Evolutionary conservation across 2,888 invertebrate species (phyloP).

Genomic region (Eupithecia centaureata): DNA sequence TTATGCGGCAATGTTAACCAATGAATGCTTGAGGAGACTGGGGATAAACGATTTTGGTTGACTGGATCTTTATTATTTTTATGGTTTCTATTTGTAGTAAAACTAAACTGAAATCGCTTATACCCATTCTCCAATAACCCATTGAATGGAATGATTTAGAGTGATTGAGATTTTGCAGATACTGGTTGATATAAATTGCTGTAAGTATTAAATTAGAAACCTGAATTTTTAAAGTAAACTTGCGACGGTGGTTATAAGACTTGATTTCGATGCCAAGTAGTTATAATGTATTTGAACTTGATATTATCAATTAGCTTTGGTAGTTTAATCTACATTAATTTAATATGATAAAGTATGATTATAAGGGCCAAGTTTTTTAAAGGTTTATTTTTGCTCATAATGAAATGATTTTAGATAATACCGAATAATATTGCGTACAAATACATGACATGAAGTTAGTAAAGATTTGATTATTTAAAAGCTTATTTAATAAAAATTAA

Average conservation of each 20-base stretch:
- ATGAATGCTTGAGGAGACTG: neutral
- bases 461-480: neutral
- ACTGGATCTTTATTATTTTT: too few species aligned
- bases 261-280: conserved; percentile 6
- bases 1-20: too few species aligned
- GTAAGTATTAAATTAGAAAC: neutral
- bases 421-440: neutral
- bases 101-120: too few species aligned
- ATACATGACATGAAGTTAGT: neutral
- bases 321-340: neutral
- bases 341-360: neutral
- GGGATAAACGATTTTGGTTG: too few species aligned
- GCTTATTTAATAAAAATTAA: neutral
- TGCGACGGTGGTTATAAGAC: neutral
- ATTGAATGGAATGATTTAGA: too few species aligned
- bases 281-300: neutral
- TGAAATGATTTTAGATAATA: neutral
- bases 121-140: too few species aligned
- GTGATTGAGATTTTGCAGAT: too few species aligned
- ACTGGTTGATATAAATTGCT: neutral
- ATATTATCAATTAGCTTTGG: neutral
- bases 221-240: neutral
- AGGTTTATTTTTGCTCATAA: neutral
- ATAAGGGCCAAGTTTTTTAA: too few species aligned
- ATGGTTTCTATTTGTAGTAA: too few species aligned